Conservation (phyloP, 2,113 vertebrate species). For the Nyctibius bracteatus region DNA sequence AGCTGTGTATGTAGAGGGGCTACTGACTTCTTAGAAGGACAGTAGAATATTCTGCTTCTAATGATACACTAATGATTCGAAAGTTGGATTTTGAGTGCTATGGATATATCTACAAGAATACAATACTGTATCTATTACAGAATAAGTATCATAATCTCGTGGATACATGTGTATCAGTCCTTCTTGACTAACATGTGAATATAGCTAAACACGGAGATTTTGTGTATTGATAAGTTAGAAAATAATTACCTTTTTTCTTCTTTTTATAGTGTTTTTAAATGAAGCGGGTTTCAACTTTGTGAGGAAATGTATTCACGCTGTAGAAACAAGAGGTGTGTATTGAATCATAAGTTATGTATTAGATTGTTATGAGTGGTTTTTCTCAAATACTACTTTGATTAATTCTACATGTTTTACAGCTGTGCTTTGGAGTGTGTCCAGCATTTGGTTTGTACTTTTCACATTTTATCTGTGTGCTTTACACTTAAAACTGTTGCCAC, state of each 20-base stretch:
- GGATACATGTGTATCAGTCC: not conserved
- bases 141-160: not conserved
- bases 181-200: not conserved
- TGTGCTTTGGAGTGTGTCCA: not conserved
- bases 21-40: not conserved
- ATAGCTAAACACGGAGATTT: not conserved
- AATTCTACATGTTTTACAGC: not conserved
- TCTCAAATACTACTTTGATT: not conserved
- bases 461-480: not conserved
- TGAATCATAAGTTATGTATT: not conserved
- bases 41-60: not conserved
- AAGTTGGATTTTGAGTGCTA: not conserved
- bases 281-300: slow-evolving; percentile 97
- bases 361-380: not conserved
- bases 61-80: not conserved
- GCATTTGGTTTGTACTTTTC: not conserved
- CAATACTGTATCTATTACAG: no score
- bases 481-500: not conserved
- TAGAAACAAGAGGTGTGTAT: slow-evolving; percentile 86
- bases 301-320: slow-evolving; percentile 89
- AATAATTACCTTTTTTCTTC: not conserved
- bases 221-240: not conserved
- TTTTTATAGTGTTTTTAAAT: slow-evolving; percentile 87
- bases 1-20: not conserved
- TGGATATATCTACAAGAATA: not conserved